These are phyloP conservation scores for Enteromius fasciolatus DNA, from an alignment of 2,797 vertebrate species.

Conservation along the genomic window DNA sequence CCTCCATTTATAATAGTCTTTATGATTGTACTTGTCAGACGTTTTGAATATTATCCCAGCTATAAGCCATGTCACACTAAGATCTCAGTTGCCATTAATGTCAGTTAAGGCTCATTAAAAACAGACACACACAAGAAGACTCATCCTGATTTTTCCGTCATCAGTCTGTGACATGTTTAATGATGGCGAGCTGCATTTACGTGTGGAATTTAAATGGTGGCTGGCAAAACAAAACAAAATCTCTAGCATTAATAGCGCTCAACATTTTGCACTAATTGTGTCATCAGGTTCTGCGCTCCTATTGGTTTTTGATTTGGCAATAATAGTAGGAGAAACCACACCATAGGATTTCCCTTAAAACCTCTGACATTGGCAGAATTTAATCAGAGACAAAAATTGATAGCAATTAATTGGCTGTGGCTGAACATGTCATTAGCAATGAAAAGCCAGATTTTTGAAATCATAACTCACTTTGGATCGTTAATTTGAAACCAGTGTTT, in stretches of 20 bases:
- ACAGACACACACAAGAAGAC: not conserved
- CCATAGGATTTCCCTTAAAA: not conserved
- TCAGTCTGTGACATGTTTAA: not conserved
- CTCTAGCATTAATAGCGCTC: not conserved
- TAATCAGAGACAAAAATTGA: not conserved
- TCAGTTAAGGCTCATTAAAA: not conserved
- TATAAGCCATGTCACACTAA: not conserved
- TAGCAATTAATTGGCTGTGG: not conserved
- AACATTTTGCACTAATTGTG: not conserved
- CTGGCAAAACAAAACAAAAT: not conserved
- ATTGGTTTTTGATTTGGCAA: not conserved
- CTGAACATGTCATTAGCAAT: not conserved
- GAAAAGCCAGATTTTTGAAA: not conserved
- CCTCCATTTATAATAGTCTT: not conserved
- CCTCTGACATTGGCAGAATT: not conserved
- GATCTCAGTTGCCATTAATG: not conserved
- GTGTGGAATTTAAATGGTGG: not conserved
- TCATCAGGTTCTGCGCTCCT: not conserved
- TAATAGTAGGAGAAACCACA: not conserved
- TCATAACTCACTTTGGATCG: not conserved
- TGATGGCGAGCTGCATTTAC: not conserved
- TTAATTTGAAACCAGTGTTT: not conserved
- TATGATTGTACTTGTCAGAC: not conserved
- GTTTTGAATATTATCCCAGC: not conserved
- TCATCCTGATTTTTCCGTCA: not conserved